A percentile compares a stretch with the other conserved stretches of the same genome.
These are phyloP conservation scores for Aphelinus atriplicis DNA, from an alignment of 1,140 invertebrate genomes.

Conservation along the genomic window DNA sequence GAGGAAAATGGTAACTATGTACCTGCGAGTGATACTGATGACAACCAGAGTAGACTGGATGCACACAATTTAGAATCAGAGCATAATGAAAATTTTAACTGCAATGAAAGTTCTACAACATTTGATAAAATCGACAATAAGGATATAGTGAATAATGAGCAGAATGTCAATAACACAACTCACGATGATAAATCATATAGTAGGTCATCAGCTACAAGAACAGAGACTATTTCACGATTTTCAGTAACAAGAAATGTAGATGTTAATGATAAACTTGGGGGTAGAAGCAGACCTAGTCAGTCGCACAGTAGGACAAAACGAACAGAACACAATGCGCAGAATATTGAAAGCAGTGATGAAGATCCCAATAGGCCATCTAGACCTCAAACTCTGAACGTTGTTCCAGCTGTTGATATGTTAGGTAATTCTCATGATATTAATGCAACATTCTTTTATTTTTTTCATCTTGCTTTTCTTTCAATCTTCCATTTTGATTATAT, in stretches of 20 bases:
- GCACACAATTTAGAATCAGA: conserved; percentile 14
- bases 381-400: conserved; percentile 61
- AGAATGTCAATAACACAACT: conserved; percentile 19
- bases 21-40: conserved; percentile 11
- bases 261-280: conserved; percentile 39
- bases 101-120: background rate
- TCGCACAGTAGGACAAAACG: conserved; percentile 24
- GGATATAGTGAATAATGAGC: conserved; percentile 29
- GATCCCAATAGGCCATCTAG: conserved; percentile 51
- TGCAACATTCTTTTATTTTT: conserved; percentile 31
- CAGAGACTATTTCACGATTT: conserved; percentile 39
- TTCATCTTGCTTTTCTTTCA: conserved; percentile 18
- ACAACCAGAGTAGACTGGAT: conserved; percentile 27
- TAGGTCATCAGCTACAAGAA: conserved; percentile 25
- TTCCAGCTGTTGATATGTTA: conserved; percentile 52
- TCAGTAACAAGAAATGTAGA: conserved; percentile 40
- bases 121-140: conserved; percentile 23
- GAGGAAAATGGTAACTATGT: conserved; percentile 40
- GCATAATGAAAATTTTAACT: conserved; percentile 38
- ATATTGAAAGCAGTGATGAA: conserved; percentile 47
- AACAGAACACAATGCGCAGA: conserved; percentile 40
- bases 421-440: conserved; percentile 40
- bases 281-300: conserved; percentile 25
- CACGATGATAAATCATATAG: conserved; percentile 19
- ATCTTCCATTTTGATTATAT: conserved; percentile 16